phyloP scores from a whole-genome alignment of 2,888 invertebrate species.

The Chymomyza caudatula region DNA sequence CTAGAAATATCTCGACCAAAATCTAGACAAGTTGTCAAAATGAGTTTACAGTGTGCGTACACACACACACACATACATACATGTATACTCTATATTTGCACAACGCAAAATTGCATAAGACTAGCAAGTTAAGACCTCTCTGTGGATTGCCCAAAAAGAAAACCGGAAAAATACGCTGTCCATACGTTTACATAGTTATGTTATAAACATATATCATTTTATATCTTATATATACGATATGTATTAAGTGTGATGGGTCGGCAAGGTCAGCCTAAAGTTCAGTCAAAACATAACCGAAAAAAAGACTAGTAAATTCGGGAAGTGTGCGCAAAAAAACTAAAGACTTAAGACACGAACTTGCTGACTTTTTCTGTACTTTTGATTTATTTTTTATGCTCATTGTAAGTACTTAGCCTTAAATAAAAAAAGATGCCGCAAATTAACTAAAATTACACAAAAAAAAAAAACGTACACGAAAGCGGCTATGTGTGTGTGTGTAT shows the following conservation, averaged over 20 bases:
- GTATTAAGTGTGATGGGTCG: constrained; percentile 9
- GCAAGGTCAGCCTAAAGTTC: constrained; percentile 4
- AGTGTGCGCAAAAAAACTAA: constrained; percentile 35
- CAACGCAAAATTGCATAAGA: constrained; percentile 2
- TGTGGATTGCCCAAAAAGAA: constrained; percentile 3
- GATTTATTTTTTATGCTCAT: background rate
- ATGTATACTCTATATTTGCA: background rate
- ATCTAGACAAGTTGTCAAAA: background rate
- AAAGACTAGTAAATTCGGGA: constrained; percentile 12
- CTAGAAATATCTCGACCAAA: background rate
- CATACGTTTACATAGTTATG: background rate
- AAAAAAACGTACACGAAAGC: background rate
- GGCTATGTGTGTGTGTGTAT: background rate
- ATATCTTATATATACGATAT: background rate
- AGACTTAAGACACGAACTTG: constrained; percentile 57
- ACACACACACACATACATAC: background rate
- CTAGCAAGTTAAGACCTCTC: background rate
- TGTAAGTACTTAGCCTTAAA: background rate
- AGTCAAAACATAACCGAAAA: constrained; percentile 8
- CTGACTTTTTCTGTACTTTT: constrained; percentile 22
- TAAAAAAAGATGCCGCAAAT: background rate
- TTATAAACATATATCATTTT: background rate
- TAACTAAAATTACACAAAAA: background rate
- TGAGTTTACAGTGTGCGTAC: background rate
- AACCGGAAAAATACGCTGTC: background rate